Conservation (phyloP, 2,797 vertebrate species). For the Fundulus diaphanus region DNA sequence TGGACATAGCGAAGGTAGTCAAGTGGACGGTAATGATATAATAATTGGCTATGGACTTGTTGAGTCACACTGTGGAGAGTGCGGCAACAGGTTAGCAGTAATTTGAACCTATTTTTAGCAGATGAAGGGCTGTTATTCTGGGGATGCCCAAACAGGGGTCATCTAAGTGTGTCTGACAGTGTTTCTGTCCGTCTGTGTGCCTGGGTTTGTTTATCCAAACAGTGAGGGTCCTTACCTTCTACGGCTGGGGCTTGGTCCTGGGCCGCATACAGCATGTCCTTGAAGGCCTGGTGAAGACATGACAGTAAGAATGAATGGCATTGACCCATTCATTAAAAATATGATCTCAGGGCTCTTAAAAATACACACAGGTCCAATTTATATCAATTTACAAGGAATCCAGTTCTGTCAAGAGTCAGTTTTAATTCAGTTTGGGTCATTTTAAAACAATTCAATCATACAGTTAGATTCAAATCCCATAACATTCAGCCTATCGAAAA, state of each 20-base stretch:
- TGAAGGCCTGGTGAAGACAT: conserved; percentile 88
- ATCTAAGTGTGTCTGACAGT: conserved; percentile 20
- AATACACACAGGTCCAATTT: not conserved
- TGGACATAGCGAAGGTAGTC: not conserved
- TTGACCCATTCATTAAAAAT: not conserved
- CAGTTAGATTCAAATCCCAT: not conserved
- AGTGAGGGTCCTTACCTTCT: conserved; percentile 89
- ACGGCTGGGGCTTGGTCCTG: conserved; percentile 98
- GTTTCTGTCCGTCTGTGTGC: conserved; percentile 24
- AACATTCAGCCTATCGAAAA: not conserved
- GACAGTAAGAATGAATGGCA: conserved; percentile 22
- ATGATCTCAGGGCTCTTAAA: not conserved
- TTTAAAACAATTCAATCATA: not conserved
- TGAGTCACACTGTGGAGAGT: conserved; percentile 29
- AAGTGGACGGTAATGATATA: conserved; percentile 5
- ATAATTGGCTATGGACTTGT: conserved; percentile 15
- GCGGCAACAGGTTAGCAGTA: conserved; percentile 51
- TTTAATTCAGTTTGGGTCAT: not conserved
- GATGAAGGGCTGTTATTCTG: conserved; percentile 67
- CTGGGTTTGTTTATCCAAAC: conserved; percentile 37
- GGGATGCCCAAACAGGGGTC: conserved; percentile 58
- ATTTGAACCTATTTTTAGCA: conserved; percentile 77
- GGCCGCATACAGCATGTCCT: conserved; percentile 97
- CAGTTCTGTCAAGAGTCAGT: not conserved
- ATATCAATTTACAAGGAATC: not conserved